A percentile compares a stretch with the other conserved stretches of the same genome.
phyloP scores from a whole-genome alignment of 2,113 vertebrate species.

The Pleuronectes platessa region DNA sequence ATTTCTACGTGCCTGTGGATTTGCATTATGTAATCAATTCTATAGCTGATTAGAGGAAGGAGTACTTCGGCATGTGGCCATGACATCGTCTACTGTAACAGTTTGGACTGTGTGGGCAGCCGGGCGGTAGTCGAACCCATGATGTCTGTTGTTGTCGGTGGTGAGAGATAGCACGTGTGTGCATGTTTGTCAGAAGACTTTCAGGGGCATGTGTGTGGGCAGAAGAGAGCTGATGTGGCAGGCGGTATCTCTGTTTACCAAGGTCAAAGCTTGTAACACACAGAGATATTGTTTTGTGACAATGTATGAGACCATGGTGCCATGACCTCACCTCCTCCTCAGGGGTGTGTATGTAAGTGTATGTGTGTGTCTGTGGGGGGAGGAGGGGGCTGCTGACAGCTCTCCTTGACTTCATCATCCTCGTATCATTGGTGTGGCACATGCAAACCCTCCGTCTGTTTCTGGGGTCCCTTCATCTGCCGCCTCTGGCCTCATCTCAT shows the following conservation, averaged over 20 bases:
- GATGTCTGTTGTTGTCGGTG: not conserved
- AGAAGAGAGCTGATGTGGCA: conserved; percentile 32
- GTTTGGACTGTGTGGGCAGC: not conserved
- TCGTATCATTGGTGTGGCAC: conserved; percentile 43
- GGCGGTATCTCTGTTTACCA: conserved; percentile 8
- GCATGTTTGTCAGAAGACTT: not conserved
- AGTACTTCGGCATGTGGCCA: not conserved
- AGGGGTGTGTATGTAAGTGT: not conserved
- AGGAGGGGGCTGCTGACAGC: conserved; percentile 21
- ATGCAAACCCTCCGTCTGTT: conserved; percentile 17
- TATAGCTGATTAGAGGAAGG: not conserved
- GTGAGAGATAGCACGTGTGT: conserved; percentile 15
- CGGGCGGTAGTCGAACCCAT: conserved; percentile 2
- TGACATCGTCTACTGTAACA: not conserved
- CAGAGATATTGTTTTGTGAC: conserved; percentile 15
- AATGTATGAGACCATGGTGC: conserved; percentile 3
- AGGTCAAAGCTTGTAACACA: conserved; percentile 11
- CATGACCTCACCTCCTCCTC: conserved; percentile 57
- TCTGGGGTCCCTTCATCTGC: conserved; percentile 28
- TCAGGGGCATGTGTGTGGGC: conserved; percentile 5
- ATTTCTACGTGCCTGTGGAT: conserved; percentile 9
- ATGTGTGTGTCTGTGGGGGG: not conserved
- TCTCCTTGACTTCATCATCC: conserved; percentile 22
- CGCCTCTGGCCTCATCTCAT: conserved; percentile 23
- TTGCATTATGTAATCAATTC: not conserved